phyloP scores from a whole-genome alignment of 2,888 invertebrate genomes.

The Epinotia brunnichana region DNA sequence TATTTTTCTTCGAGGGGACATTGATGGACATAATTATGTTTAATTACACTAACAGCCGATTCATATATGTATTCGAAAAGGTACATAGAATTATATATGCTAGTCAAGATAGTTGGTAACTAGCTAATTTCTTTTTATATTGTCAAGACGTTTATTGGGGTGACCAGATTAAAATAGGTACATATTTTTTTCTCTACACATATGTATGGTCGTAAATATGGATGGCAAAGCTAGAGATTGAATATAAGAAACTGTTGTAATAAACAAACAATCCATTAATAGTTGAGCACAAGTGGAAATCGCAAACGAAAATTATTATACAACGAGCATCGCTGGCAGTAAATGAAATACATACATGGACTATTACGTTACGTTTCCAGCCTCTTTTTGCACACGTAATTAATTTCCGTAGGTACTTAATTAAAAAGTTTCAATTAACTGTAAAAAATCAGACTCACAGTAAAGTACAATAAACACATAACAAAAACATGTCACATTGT shows the following conservation, averaged over 20 bases:
- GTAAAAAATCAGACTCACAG: background rate
- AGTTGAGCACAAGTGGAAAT: background rate
- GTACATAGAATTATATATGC: background rate
- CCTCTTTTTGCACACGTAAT: too few relatives aligned
- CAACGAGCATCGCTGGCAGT: background rate
- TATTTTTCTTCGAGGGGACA: constrained; percentile 8
- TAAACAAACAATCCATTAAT: background rate
- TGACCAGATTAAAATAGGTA: too few relatives aligned
- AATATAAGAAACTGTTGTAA: background rate
- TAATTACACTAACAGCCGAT: background rate
- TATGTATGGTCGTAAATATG: background rate
- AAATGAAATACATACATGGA: background rate
- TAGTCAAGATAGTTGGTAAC: too few relatives aligned
- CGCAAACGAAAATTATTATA: background rate
- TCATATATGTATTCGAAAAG: background rate
- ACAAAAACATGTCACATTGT: background rate
- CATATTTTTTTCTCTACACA: too few relatives aligned
- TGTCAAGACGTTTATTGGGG: too few relatives aligned
- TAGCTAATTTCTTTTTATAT: too few relatives aligned
- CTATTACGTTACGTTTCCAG: too few relatives aligned
- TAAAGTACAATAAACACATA: background rate
- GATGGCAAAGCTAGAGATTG: background rate
- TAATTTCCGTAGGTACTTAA: too few relatives aligned
- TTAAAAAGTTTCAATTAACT: too few relatives aligned
- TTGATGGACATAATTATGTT: background rate